Conservation (phyloP, 2,113 vertebrate genomes). For the Diphyllodes magnificus region DNA sequence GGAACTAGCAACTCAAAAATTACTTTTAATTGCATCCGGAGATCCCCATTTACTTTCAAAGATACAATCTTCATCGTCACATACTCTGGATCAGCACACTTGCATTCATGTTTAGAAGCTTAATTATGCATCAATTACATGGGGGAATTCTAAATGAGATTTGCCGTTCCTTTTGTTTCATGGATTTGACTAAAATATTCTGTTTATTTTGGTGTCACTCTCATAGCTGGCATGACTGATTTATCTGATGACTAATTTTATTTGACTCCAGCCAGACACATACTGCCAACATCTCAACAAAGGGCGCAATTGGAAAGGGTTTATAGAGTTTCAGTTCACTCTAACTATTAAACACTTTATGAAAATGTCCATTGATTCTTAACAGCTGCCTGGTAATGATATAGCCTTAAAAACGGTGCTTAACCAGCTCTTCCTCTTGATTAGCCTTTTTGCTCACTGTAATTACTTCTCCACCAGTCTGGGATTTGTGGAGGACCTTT, state of each 20-base stretch:
- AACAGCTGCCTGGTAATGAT: not conserved
- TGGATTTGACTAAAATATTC: conserved; percentile 19
- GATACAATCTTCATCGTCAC: conserved; percentile 13
- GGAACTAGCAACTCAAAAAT: conserved; percentile 32
- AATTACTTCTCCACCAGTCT: not conserved
- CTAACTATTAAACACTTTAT: not conserved
- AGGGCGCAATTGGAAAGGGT: conserved; percentile 9
- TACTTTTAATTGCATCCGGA: conserved; percentile 35
- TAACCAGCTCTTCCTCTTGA: not conserved
- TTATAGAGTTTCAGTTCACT: not conserved
- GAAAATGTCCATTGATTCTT: not conserved
- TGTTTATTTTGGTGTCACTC: conserved; percentile 42
- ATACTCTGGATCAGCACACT: not conserved
- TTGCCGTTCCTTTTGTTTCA: conserved; percentile 45
- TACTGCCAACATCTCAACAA: conserved; percentile 39
- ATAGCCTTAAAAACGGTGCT: not conserved
- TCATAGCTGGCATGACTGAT: conserved; percentile 35
- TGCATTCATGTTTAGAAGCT: conserved; percentile 23
- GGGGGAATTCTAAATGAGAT: conserved; percentile 36
- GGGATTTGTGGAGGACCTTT: not conserved
- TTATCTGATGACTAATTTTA: conserved; percentile 50
- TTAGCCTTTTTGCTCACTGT: not conserved
- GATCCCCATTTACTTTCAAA: conserved; percentile 44
- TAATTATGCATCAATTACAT: conserved; percentile 35
- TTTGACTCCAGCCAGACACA: conserved; percentile 4